phyloP scores from a whole-genome alignment of 2,888 invertebrate genomes.

The Rotaria socialis region DNA sequence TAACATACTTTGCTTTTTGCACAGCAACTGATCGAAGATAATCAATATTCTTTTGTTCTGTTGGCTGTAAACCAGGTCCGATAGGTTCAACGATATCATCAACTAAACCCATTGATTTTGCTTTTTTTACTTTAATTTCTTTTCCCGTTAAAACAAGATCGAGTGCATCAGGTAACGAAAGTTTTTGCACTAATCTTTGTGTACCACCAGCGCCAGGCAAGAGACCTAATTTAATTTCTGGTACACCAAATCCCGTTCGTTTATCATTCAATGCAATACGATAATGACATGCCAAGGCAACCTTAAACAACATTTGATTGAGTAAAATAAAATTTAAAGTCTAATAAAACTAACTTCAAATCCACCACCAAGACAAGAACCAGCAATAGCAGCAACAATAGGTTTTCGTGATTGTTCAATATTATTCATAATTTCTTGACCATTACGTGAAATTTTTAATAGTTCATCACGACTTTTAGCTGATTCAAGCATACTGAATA shows the following conservation, averaged over 20 bases:
- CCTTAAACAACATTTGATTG: conserved; percentile 54
- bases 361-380: conserved; percentile 89
- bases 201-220: conserved; percentile 96
- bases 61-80: conserved; percentile 62
- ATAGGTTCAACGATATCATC: conserved; percentile 83
- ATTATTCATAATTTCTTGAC: conserved; percentile 74
- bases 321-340: background rate
- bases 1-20: conserved; percentile 67
- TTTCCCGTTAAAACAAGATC: conserved; percentile 89
- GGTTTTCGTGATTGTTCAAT: conserved; percentile 83
- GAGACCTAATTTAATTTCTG: conserved; percentile 85
- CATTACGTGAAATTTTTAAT: conserved; percentile 69
- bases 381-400: conserved; percentile 89
- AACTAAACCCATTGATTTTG: conserved; percentile 87
- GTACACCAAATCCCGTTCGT: conserved; percentile 81
- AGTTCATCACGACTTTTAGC: conserved; percentile 77
- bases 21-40: conserved; percentile 84
- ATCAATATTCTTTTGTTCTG: conserved; percentile 68
- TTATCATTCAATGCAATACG: conserved; percentile 87
- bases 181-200: conserved; percentile 77
- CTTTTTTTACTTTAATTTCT: conserved; percentile 79
- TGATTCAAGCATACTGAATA: conserved; percentile 61
- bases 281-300: conserved; percentile 87
- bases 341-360: conserved; percentile 69
- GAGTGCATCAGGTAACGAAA: conserved; percentile 76